Evolutionary conservation across 2,888 invertebrate genomes (phyloP).

Genomic region (Nomada hirtipes): DNA sequence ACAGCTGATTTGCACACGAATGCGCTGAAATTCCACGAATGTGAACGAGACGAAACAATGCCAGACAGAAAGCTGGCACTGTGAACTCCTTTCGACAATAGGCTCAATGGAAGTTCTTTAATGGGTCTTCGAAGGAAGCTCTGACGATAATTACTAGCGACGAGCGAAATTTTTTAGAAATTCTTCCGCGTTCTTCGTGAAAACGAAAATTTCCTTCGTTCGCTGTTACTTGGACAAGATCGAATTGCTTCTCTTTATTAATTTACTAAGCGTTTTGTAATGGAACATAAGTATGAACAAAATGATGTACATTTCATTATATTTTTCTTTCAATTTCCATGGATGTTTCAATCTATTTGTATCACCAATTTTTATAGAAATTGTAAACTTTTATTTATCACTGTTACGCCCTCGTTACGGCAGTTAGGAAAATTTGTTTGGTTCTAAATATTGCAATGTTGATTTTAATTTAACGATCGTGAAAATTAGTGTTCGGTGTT

Average conservation of each 20-base stretch:
- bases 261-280: too few relatives aligned
- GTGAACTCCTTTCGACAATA: neutral
- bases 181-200: too few relatives aligned
- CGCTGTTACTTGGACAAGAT: neutral
- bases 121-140: neutral
- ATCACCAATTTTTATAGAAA: neutral
- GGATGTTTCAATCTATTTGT: too few relatives aligned
- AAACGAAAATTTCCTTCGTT: neutral
- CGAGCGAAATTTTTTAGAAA: neutral
- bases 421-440: too few relatives aligned
- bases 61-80: conserved; percentile 1
- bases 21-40: conserved; percentile 46
- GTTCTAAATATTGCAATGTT: neutral
- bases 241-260: neutral
- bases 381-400: neutral
- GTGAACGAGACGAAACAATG: conserved; percentile 36
- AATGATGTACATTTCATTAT: too few relatives aligned
- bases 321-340: too few relatives aligned
- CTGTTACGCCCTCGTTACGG: too few relatives aligned
- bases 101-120: neutral
- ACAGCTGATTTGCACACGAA: conserved; percentile 59
- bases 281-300: too few relatives aligned
- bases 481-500: neutral
- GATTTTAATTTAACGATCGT: neutral
- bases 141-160: neutral